Base-by-base conservation (phyloP, 2,797 vertebrate species). In the Bovichtus variegatus region DNA sequence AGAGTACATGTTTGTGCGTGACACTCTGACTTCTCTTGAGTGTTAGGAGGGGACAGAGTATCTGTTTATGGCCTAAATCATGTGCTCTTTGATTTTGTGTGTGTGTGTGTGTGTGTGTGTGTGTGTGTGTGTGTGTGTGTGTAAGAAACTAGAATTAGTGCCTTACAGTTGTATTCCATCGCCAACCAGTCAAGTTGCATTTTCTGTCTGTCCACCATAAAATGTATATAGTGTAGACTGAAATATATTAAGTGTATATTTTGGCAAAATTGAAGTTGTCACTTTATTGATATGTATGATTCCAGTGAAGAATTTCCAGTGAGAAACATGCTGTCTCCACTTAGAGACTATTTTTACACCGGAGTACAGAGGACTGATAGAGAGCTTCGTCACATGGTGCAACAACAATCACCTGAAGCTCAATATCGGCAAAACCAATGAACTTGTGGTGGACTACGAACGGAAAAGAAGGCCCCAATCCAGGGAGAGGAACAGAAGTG, bases 31-130 rank as follows among this genome's bases (percentile, higher is more conserved):
- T 74, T 72, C 36, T 77, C 43, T 29, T 57, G 40, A 78, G 68
- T 49, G 74, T 78, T 67, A 66, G 59, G 80, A 71, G 21, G n/a
- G 55, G 66, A 81, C 59, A 83, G 54, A 75, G 67, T 57, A 58
- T 73, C 78, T 79, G 75, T 87, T 85, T 69, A 78, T 83, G 53
- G 64, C 46, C 38, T 51, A 61, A 85, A 80, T 87, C 81, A 89
- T 87, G 86, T 85, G 87, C 59, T 84, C 38, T 74, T 43, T 59
- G 29, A n/a, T n/a, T n/a, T n/a, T 65, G 67, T 54, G 60, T 64
- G 64, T 54, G 71, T 15, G 40, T 15, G 29, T 57, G 58, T 58
- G 59, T 54, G 70, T 65, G 53, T 80, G 68, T 50, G 70, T 21
- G 31, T 29, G 55, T 38, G 58, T 47, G 29, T n/a, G 34, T 43